These are phyloP conservation scores for Synergus japonicus DNA, from an alignment of 2,888 invertebrate species.

Conservation along the genomic window DNA sequence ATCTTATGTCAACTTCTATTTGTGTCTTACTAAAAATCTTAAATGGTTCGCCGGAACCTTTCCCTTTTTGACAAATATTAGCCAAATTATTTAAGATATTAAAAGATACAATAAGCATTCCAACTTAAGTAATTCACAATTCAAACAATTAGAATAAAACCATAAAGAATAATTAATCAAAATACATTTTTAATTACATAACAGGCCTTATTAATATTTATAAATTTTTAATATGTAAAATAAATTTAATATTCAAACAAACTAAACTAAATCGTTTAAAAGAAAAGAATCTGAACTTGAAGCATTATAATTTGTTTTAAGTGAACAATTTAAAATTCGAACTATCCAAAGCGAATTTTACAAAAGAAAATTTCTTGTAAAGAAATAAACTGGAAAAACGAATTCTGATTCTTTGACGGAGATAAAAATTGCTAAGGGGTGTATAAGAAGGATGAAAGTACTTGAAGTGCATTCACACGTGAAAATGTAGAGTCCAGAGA, in stretches of 20 bases:
- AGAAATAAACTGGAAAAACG: background rate
- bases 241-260: background rate
- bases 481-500: conserved; percentile 15
- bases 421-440: background rate
- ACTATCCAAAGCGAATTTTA: background rate
- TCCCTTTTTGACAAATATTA: too few species aligned
- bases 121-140: too few species aligned
- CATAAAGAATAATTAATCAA: too few species aligned
- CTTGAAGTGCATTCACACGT: conserved; percentile 12
- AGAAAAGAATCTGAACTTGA: too few species aligned
- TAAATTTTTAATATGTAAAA: background rate
- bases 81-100: too few species aligned
- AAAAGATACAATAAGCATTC: too few species aligned
- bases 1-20: background rate
- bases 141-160: too few species aligned
- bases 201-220: background rate
- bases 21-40: background rate
- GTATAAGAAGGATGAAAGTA: background rate
- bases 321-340: too few species aligned
- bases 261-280: background rate
- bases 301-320: too few species aligned
- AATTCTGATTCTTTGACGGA: background rate
- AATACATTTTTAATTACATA: too few species aligned
- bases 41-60: background rate
- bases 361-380: background rate